Base-by-base conservation (phyloP, 2,888 invertebrate genomes). In the Aleiodes testaceus region DNA sequence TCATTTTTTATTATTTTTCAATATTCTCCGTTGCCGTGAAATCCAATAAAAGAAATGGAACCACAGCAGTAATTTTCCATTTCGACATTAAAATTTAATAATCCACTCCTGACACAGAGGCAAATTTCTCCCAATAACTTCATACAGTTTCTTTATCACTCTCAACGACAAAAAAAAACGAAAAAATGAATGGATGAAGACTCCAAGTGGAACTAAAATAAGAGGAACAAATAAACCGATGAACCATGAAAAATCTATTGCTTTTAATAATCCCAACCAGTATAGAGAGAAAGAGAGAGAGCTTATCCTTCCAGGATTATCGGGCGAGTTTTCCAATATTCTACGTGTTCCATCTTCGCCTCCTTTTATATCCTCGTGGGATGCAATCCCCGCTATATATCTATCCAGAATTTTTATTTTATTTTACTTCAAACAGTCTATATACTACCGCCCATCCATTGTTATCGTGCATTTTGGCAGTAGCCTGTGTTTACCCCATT, bases 301-400 rank as follows among this genome's bases (percentile, higher is more conserved):
- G 42, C 20, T 36, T 36, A 36, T 11, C 36, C 36, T 20, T 22
- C 63, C 22, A 45, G 42, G 63, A 69, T 69, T 63, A 69, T 69
- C 61, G 30, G n/a, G 44, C 11, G 67, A 72, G 47, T 72, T 72
- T 72, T 72, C 67, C 72, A 72, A 68, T 72, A 72, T 68, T 72
- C 67, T 68, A 67, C 67, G 72, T 72, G 67, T 72, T 72, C 47
- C 72, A 67, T 72, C 61, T 63, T 67, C 26, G 59, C 66, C 44
- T 53, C 26, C 42, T 70, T 66, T 59, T 36, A 61, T 49, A 26
- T 49, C 18, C 14, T 18, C 66, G 42, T 26, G 66, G 55, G 49
- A 70, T 61, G 50, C 59, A 59, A 44, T 18, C 44, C 45, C 7
- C 36, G 4, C 16, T 12, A 36, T 20, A 36, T 18, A 14, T 18